Percentiles rank a stretch among this genome's conserved stretches.
Conservation (phyloP, 2,113 vertebrate species). For the Odocoileus virginianus region DNA sequence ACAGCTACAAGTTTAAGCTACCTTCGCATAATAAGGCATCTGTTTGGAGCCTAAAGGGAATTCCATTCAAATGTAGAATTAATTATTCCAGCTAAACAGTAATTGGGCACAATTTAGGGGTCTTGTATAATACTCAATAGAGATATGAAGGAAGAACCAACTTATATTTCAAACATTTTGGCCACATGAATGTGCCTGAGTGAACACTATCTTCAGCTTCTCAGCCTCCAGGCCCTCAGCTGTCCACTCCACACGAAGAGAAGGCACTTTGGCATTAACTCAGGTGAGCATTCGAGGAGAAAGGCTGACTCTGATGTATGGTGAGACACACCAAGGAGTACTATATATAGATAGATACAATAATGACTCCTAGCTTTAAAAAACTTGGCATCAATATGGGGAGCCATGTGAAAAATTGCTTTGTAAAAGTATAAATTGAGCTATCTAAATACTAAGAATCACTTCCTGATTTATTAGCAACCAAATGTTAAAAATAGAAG, state of each 20-base stretch:
- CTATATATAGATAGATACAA: not conserved
- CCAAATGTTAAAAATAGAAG: not conserved
- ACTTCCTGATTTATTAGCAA: not conserved
- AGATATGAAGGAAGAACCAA: not conserved
- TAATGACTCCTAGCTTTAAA: not conserved
- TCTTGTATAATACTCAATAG: not conserved
- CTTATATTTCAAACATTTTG: not conserved
- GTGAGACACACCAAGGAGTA: not conserved
- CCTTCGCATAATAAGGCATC: not conserved
- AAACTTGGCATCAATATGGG: not conserved
- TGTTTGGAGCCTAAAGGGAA: not conserved
- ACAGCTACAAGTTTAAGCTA: not conserved
- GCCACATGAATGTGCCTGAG: not conserved
- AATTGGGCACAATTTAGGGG: not conserved
- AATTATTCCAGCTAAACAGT: not conserved
- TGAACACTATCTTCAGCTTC: not conserved
- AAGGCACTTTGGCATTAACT: not conserved
- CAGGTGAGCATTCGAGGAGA: not conserved
- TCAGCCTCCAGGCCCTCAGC: not conserved
- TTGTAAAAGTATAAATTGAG: not conserved
- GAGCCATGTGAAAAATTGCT: not conserved
- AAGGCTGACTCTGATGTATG: not conserved
- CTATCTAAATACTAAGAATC: not conserved
- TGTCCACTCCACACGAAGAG: not conserved
- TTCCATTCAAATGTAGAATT: not conserved